Percentiles rank a stretch among this genome's conserved stretches.
These are phyloP conservation scores for Cyclophora punctaria DNA, from an alignment of 2,888 invertebrate genomes.

Conservation along the genomic window DNA sequence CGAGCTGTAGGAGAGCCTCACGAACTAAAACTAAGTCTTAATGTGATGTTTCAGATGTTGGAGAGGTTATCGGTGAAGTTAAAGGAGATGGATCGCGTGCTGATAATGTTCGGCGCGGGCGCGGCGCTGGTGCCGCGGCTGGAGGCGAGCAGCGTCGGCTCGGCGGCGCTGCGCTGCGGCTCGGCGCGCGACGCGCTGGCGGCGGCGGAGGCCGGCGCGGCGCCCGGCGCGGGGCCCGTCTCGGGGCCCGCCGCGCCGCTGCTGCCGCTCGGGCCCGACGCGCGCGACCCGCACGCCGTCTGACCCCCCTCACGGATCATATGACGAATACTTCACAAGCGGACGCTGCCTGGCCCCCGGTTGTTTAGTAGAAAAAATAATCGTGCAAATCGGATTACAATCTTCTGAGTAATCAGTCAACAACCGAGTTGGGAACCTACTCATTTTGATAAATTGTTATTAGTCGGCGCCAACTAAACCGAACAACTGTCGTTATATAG, in stretches of 20 bases:
- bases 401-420: too few relatives aligned
- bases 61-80: constrained; percentile 74
- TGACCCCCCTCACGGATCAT: background rate
- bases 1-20: too few relatives aligned
- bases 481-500: too few relatives aligned
- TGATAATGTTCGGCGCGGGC: constrained; percentile 65
- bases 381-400: too few relatives aligned
- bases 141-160: constrained; percentile 24
- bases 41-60: constrained; percentile 63
- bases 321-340: too few relatives aligned
- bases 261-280: constrained; percentile 24
- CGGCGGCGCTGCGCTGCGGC: constrained; percentile 18
- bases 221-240: constrained; percentile 27
- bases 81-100: constrained; percentile 55
- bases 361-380: too few relatives aligned
- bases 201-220: constrained; percentile 36
- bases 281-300: background rate
- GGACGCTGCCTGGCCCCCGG: too few relatives aligned
- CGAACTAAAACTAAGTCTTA: too few relatives aligned
- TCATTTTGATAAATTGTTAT: too few relatives aligned
- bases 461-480: too few relatives aligned
- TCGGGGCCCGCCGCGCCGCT: constrained; percentile 21
- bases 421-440: too few relatives aligned
- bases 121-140: constrained; percentile 27
- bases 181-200: constrained; percentile 63